Base-by-base conservation (phyloP, 2,113 vertebrate species). In the Rhodinocichla rosea region DNA sequence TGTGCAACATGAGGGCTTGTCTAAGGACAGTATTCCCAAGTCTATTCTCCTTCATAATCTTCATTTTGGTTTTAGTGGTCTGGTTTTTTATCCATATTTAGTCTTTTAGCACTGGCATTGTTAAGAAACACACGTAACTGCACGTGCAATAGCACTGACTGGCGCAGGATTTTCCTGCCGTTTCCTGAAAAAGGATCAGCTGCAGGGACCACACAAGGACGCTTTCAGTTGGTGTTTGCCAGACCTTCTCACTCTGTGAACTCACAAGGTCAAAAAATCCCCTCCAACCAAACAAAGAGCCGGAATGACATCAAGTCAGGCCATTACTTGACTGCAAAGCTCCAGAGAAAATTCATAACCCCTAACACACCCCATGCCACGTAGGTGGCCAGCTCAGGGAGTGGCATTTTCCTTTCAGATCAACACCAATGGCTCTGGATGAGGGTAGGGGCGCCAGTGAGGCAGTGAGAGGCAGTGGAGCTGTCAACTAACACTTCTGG, bases 371-470 rank as follows among this genome's bases (percentile, higher is more conserved):
- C 49, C 62, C 19, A 0, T 2, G 44, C 15, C 68, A 27, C 1
- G 2, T 2, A 67, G 47, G 13, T 35, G 52, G 56, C 55, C 68
- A 56, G 50, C 65, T 78, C 71, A 42, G 65, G 47, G 26, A 75
- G 35, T 1, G 3, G 60, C 0, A 0, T 71, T 92, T 71, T 27
- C 50, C 67, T 80, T 56, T 56, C 59, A 40, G 64, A 77, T 67
- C 37, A 53, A 7, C 7, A 32, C 11, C 0, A 1, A 42, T 1
- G 4, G 27, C 69, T 62, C 28, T 4, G 26, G 45, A 53, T 9
- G 26, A 52, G 21, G 45, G 53, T 52, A 59, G 0, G 1, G 20
- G 11, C 32, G 30, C 39, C 50, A 73, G 47, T 1, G 45, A 3
- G 33, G 8, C 69, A 70, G 80, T 13, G 4, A 52, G 71, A 68